Evolutionary conservation across 2,797 vertebrate species (phyloP), one percentile per base, ranked within the genome.

Genomic region (Margarornis squamiger): DNA sequence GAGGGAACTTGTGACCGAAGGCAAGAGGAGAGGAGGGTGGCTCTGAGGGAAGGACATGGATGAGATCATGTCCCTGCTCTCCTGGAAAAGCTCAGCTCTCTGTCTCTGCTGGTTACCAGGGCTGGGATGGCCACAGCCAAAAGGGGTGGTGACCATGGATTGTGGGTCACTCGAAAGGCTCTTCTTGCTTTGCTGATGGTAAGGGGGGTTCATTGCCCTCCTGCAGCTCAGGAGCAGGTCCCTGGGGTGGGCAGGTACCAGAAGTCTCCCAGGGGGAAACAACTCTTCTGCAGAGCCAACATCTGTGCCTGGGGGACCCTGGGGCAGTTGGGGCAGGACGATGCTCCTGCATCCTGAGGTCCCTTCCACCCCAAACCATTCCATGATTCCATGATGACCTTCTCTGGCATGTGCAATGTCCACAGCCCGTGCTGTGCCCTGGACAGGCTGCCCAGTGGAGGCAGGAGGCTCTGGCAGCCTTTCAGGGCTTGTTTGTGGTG

Each of bases 331-430:
- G 51, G 19, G 36, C 71, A 52, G 71, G 14, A 14, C 3, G 7
- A 13, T 41, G 71, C 59, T 61, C 9, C 23, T 2, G 16, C 22
- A 5, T 10, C 62, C 65, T 6, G 46, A 22, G 4, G 0, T 72
- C 9, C 34, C 34, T 36, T 22, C 66, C 88, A n/a, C 4, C 22
- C 73, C 73, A 27, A 54, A 54, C 59, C 52, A 24, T 7, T 21
- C 66, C 2, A 0, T 8, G 43, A 8, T 38, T 57, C 85, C 43
- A 3, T 1, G 1, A 2, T 6, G 39, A 14, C 30, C 39, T 34
- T 14, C 17, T 12, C 22, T 2, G 8, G 41, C 58, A 6, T 0
- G 0, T 58, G 45, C 41, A 8, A 2, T 0, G 4, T 29, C 63
- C 36, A 6, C 72, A 61, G 88, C 62, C 76, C 43, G 2, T 3